These are phyloP conservation scores for Galeopsomyia nigrocyanea DNA, from an alignment of 2,888 invertebrate species.

Conservation along the genomic window DNA sequence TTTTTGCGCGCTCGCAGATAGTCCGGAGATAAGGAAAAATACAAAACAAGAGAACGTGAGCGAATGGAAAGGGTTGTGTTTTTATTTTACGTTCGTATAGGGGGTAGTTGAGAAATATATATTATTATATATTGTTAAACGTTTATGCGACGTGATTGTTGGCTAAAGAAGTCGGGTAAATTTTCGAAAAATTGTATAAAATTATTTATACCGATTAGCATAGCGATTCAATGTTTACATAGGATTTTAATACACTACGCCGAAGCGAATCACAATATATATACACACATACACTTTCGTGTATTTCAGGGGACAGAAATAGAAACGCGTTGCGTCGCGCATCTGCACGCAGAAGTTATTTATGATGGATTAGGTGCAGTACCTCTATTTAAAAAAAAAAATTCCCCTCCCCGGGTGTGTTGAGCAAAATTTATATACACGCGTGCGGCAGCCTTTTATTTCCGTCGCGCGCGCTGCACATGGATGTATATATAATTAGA, in stretches of 20 bases:
- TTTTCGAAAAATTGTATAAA: too few species aligned
- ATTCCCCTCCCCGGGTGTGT: slow-evolving; percentile 53
- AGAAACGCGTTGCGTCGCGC: slow-evolving; percentile 53
- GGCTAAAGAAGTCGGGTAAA: too few species aligned
- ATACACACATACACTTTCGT: background rate
- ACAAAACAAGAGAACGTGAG: background rate
- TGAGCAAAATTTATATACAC: slow-evolving; percentile 59
- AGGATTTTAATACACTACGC: slow-evolving; percentile 1
- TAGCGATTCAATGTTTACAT: too few species aligned
- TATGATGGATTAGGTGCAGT: slow-evolving; percentile 64
- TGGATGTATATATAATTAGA: slow-evolving; percentile 10
- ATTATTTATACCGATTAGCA: too few species aligned
- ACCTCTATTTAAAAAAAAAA: slow-evolving; percentile 53
- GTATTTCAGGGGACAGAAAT: slow-evolving; percentile 64
- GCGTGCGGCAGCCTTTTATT: background rate
- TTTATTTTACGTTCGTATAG: too few species aligned
- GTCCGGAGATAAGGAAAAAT: slow-evolving; percentile 15
- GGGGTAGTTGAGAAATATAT: background rate
- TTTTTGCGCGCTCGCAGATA: background rate
- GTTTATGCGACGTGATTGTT: too few species aligned
- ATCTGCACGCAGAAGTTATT: slow-evolving; percentile 67
- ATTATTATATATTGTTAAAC: too few species aligned
- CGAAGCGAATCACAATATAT: slow-evolving; percentile 27
- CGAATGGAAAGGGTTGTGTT: background rate
- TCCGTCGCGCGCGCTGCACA: background rate